Conservation (phyloP, 2,888 invertebrate genomes). For the Cremastinae sp. region DNA sequence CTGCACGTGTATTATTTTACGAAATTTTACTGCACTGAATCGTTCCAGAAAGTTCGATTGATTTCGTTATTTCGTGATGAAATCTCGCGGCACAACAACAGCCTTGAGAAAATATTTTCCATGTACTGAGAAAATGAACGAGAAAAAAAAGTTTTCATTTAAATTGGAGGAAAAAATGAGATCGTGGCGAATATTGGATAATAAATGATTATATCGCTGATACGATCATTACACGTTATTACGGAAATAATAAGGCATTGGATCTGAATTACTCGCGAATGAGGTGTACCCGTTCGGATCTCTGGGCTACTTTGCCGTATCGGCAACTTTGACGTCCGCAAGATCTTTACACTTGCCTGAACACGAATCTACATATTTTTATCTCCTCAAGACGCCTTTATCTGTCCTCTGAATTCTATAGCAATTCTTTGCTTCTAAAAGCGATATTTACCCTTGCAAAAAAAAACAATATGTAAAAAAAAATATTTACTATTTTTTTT, state of each 20-base stretch:
- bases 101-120: too few relatives aligned
- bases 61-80: too few relatives aligned
- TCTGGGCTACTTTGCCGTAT: not conserved
- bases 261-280: slow-evolving; percentile 36
- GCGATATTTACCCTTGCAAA: too few relatives aligned
- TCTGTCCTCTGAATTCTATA: slow-evolving; percentile 9
- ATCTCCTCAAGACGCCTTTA: slow-evolving; percentile 33
- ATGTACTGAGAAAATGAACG: slow-evolving; percentile 6
- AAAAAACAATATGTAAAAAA: too few relatives aligned
- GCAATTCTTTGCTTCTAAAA: too few relatives aligned
- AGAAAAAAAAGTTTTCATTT: slow-evolving; percentile 16
- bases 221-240: slow-evolving; percentile 49
- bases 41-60: too few relatives aligned
- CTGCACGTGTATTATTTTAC: too few relatives aligned
- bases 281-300: slow-evolving; percentile 29
- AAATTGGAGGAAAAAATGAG: slow-evolving; percentile 37
- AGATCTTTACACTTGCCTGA: slow-evolving; percentile 51
- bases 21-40: too few relatives aligned
- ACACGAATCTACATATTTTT: slow-evolving; percentile 36
- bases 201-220: slow-evolving; percentile 54
- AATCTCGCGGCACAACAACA: too few relatives aligned
- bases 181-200: slow-evolving; percentile 18
- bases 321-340: slow-evolving; percentile 15
- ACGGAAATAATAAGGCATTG: slow-evolving; percentile 46
- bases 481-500: too few relatives aligned